Evolutionary conservation across 2,797 vertebrate genomes (phyloP).

Genomic region (Melanotaenia maccullochi): DNA sequence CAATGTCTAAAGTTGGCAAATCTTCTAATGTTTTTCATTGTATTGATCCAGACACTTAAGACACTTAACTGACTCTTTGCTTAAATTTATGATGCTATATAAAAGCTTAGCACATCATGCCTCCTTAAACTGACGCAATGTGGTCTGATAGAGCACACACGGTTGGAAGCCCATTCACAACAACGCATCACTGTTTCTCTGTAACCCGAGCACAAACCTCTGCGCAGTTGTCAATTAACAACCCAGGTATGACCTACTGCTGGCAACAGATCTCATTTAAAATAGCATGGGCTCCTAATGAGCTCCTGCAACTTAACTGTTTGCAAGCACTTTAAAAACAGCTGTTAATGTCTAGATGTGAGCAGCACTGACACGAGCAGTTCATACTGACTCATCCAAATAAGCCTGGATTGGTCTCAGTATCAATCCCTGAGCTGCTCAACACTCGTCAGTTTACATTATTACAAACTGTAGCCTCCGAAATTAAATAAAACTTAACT

Average conservation of each 20-base stretch:
- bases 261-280: neutral
- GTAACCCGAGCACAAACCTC: neutral
- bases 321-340: neutral
- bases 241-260: neutral
- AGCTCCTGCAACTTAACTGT: too few species aligned
- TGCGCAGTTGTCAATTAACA: neutral
- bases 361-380: neutral
- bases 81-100: neutral
- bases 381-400: neutral
- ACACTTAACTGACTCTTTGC: neutral
- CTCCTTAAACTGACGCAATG: neutral
- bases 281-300: neutral
- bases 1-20: neutral
- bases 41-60: neutral
- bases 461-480: neutral
- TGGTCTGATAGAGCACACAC: neutral
- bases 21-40: neutral
- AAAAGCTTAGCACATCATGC: neutral
- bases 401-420: conserved; percentile 15
- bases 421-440: neutral
- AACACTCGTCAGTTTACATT: neutral
- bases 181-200: neutral
- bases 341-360: neutral
- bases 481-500: neutral
- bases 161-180: neutral